Evolutionary conservation across 2,888 invertebrate genomes (phyloP), one percentile per base, ranked within the genome.

Genomic region (Alcis repandata): DNA sequence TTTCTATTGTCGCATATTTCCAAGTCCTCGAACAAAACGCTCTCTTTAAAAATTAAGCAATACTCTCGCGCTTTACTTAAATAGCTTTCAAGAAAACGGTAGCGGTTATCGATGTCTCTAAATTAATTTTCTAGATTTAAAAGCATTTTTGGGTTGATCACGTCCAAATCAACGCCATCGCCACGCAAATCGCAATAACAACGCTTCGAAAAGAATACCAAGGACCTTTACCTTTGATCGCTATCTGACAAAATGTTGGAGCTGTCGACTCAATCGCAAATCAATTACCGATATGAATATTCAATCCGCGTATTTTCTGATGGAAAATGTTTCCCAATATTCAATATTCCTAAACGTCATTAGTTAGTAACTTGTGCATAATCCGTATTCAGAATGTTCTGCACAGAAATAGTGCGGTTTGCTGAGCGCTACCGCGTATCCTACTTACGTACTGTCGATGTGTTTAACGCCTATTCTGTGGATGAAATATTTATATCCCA

Each of bases 321-420:
- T 56, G 11, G 63, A 67, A 60, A 65, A 60, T 63, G 53, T 59
- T 68, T 67, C 67, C 66, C 56, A 52, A 63, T 67, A 60, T 59
- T 62, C 56, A 52, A 63, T 67, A 60, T 59, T 62, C 56, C 46
- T 52, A 59, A 49, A 51, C 19, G 58, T 43, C 27, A 51, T 69
- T 62, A 49, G 63, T 66, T 67, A 48, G 62, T 68, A 43, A 67
- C 62, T 60, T 57, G 54, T 48, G 63, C 41, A 64, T 57, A 66
- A 54, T 61, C 51, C 36, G 72, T 20, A 36, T 36, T 20, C 36
- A 13, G 51, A 20, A 22, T 22, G 46, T 46, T 68, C 58, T 69
- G 65, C 76, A 80, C 87, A 76, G 79, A 88, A 88, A 89, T 88
- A 88, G 85, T 82, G 73, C 64, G 65, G 62, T 71, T n/a, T 73